These are phyloP conservation scores for Nezara viridula DNA, from an alignment of 2,888 invertebrate species.

Conservation along the genomic window DNA sequence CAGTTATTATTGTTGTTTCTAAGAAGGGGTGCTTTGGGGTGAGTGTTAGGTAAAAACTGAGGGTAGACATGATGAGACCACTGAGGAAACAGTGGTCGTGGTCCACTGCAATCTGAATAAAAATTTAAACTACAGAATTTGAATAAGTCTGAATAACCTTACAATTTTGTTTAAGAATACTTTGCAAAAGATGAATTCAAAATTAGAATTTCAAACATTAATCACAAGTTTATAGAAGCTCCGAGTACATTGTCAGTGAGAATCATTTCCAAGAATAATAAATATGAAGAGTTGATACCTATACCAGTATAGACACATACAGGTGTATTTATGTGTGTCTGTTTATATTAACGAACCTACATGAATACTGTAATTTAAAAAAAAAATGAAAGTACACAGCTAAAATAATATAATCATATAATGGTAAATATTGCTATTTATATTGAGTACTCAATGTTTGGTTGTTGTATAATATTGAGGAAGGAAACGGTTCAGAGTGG, in stretches of 20 bases:
- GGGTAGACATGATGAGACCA: conserved; percentile 96
- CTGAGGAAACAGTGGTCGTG: conserved; percentile 91
- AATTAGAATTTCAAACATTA: neutral
- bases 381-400: neutral
- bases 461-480: no score
- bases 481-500: no score
- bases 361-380: neutral
- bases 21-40: conserved; percentile 72
- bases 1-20: conserved; percentile 71
- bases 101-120: conserved; percentile 69
- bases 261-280: neutral
- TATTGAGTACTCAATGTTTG: no score
- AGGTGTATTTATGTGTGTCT: neutral
- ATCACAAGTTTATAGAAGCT: neutral
- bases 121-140: conserved; percentile 55
- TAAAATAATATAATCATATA: neutral
- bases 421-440: neutral
- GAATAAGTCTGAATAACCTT: neutral
- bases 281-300: neutral
- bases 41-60: conserved; percentile 92
- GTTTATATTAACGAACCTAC: neutral
- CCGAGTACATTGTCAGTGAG: neutral
- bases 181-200: neutral
- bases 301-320: neutral
- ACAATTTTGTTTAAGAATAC: conserved; percentile 6